These are phyloP conservation scores for Gymnogyps californianus DNA, from an alignment of 2,113 vertebrate genomes.

Conservation along the genomic window DNA sequence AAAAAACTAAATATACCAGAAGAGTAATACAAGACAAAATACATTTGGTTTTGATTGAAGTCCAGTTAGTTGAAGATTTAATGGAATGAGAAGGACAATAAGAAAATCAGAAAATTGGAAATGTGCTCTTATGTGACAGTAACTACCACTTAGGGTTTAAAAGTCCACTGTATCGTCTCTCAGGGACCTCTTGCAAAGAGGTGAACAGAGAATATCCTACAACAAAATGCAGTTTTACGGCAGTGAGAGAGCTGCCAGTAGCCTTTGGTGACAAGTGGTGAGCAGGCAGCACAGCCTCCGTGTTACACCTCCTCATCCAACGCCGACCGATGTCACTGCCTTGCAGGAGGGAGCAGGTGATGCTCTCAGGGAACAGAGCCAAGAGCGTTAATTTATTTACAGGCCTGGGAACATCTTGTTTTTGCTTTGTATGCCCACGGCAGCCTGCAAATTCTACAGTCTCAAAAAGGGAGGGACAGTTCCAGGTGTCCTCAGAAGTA, in stretches of 20 bases:
- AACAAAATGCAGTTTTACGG: neutral
- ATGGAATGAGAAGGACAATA: neutral
- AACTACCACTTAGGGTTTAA: neutral
- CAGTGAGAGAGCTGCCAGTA: neutral
- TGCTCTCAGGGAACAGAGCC: neutral
- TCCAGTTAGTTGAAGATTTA: neutral
- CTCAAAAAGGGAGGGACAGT: neutral
- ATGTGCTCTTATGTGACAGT: neutral
- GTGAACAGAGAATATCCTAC: neutral
- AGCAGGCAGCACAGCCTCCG: neutral
- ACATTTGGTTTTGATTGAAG: neutral
- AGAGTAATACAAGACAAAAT: neutral
- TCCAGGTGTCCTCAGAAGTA: neutral
- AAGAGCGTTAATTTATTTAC: neutral
- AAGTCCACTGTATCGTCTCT: neutral
- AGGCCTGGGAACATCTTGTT: neutral
- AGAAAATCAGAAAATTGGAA: neutral
- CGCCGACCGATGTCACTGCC: fast-evolving
- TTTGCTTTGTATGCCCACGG: neutral
- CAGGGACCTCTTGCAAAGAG: neutral
- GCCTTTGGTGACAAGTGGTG: neutral
- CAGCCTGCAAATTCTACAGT: neutral
- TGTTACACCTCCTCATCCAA: neutral
- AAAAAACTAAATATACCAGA: neutral
- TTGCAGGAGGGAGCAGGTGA: neutral